Base-by-base conservation (phyloP, 2,888 invertebrate species). In the Chrysodeixis includens region DNA sequence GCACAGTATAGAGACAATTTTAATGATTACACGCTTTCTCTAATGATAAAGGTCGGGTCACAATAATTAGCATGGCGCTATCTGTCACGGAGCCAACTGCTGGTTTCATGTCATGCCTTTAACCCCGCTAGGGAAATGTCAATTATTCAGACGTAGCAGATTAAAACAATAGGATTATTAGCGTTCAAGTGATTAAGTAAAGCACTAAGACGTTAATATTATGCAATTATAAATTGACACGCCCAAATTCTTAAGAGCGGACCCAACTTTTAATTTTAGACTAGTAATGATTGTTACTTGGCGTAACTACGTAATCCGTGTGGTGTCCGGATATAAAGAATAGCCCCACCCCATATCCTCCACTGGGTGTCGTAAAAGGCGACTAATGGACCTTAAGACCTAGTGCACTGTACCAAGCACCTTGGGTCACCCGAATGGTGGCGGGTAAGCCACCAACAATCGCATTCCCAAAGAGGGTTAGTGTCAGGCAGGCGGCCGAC, bases 71-170 rank as follows among this genome's bases (percentile, higher is more conserved):
- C 56, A 32, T 49, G 61, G 40, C 51, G 44, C 53, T 67, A 68
- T 67, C 77, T 59, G 77, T 73, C 68, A 68, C 49, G 22, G 74
- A 26, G 61, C 67, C 67, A 76, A 63, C 60, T 67, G 53, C 67
- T 72, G 49, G 58, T 46, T 73, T 66, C 56, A 54, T 49, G 40
- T 20, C 32, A 61, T 20, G 56, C 62, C 64, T 69, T 77, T 74
- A 53, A 69, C 10, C 54, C 22, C 32, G 53, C 56, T 65, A 30
- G 57, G 46, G 60, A 49, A 74, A 69, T 74, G 54, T 49, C 69
- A 73, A 51, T 68, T 40, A 46, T 40, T 30, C 18, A 46, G 12
- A 52, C 56, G 60, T 7, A 4, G 6, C 8, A 18, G 46, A 22
- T 63, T n/a, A 51, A 61, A 69, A 66, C 65, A 69, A 74, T 74